Evolutionary conservation across 2,113 vertebrate species (phyloP).

Genomic region (Indicator maculatus): DNA sequence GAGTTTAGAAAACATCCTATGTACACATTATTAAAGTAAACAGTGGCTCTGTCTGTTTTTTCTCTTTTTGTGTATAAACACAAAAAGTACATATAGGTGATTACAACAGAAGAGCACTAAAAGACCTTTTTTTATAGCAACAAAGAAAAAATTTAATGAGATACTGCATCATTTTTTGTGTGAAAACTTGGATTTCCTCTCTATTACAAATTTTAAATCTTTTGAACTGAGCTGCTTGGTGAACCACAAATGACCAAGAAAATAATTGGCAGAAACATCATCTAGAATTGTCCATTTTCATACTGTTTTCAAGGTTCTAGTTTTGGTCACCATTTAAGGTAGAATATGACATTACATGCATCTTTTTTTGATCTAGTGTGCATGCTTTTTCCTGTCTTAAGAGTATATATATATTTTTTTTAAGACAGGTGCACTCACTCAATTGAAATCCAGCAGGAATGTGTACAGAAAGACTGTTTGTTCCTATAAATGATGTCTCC

Average conservation of each 20-base stretch:
- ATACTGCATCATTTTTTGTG: not conserved
- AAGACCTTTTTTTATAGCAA: not conserved
- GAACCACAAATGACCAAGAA: not conserved
- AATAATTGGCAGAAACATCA: not conserved
- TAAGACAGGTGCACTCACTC: not conserved
- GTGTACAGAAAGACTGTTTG: not conserved
- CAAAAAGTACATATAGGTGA: not conserved
- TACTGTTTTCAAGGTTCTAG: not conserved
- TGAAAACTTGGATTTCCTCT: not conserved
- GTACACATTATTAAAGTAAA: not conserved
- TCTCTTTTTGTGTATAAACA: not conserved
- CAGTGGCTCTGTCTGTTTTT: not conserved
- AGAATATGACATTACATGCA: not conserved
- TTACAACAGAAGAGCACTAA: not conserved
- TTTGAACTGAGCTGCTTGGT: not conserved
- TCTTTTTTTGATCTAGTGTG: not conserved
- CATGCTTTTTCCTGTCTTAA: not conserved
- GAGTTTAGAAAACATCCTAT: not conserved
- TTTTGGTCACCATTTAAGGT: not conserved
- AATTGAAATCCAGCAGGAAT: not conserved
- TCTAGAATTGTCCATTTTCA: not conserved
- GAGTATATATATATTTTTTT: not conserved
- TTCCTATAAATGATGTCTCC: not conserved
- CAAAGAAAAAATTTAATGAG: not conserved
- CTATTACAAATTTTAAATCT: not conserved